Conservation (phyloP, 2,797 vertebrate genomes). For the Hippopotamyrus pictus region DNA sequence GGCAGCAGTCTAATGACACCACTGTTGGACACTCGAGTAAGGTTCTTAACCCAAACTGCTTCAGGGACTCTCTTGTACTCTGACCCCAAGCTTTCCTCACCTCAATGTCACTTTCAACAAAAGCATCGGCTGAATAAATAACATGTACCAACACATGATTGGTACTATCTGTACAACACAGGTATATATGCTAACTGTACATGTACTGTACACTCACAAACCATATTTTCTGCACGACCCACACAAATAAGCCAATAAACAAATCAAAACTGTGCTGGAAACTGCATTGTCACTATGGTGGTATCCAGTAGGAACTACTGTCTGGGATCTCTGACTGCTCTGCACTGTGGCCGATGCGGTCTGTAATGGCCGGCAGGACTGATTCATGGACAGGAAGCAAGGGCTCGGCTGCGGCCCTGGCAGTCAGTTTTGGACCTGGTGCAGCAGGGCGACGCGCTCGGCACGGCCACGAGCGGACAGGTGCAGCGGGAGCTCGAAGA, state of each 20-base stretch:
- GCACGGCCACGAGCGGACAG: constrained; percentile 54
- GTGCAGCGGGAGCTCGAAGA: constrained; percentile 71
- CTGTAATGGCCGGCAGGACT: not conserved
- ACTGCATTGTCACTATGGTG: not conserved
- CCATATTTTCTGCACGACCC: not conserved
- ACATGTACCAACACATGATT: not conserved
- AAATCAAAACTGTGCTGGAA: not conserved
- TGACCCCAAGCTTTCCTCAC: not conserved
- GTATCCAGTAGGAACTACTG: not conserved
- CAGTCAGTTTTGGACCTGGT: constrained; percentile 53
- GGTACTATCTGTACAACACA: not conserved
- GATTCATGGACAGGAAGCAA: not conserved
- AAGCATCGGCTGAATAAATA: not conserved
- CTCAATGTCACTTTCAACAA: not conserved
- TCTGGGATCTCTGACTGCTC: not conserved
- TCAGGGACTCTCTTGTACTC: not conserved
- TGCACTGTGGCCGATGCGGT: not conserved
- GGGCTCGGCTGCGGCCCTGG: not conserved
- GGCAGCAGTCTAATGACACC: not conserved
- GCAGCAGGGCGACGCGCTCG: constrained; percentile 55
- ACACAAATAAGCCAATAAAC: not conserved
- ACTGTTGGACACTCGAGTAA: not conserved
- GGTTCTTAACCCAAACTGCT: not conserved
- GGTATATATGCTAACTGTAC: not conserved
- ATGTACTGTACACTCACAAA: not conserved